A percentile compares a stretch with the other conserved stretches of the same genome.
These are phyloP conservation scores for Platycheirus albimanus DNA, from an alignment of 2,888 invertebrate species.

Conservation along the genomic window DNA sequence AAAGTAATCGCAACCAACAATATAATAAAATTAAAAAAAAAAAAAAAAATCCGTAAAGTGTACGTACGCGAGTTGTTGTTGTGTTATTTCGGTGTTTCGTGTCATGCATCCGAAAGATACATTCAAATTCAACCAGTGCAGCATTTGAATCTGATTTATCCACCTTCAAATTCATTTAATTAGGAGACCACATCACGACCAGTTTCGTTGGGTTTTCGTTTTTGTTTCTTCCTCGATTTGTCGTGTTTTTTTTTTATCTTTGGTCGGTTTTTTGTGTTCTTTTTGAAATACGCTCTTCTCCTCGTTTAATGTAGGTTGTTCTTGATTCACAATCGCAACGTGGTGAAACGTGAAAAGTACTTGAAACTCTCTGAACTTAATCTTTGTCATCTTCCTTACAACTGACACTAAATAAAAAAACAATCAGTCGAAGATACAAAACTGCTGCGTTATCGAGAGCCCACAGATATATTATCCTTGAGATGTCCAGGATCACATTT, in stretches of 20 bases:
- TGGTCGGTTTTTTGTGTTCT: slow-evolving; percentile 23
- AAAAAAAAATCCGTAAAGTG: slow-evolving; percentile 17
- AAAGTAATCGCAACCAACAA: slow-evolving; percentile 25
- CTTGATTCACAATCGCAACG: slow-evolving; percentile 43
- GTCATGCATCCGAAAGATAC: slow-evolving; percentile 61
- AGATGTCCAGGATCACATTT: slow-evolving; percentile 46
- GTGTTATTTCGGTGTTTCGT: slow-evolving; percentile 32
- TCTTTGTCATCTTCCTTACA: slow-evolving; percentile 58
- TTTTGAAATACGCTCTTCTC: slow-evolving; percentile 37
- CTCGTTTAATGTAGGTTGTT: slow-evolving; percentile 66
- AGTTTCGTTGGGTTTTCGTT: slow-evolving; percentile 55
- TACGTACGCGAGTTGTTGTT: neutral
- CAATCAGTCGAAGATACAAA: slow-evolving; percentile 11
- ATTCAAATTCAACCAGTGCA: slow-evolving; percentile 60
- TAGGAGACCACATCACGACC: slow-evolving; percentile 70
- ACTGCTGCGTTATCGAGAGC: slow-evolving; percentile 12
- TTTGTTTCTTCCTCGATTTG: slow-evolving; percentile 22
- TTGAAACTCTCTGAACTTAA: slow-evolving; percentile 58
- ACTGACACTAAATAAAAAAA: slow-evolving; percentile 32
- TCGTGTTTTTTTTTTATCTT: slow-evolving; percentile 9
- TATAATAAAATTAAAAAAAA: neutral
- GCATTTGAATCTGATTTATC: slow-evolving; percentile 65
- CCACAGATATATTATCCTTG: slow-evolving; percentile 8
- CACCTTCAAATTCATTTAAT: slow-evolving; percentile 63
- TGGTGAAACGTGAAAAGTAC: slow-evolving; percentile 62